Evolutionary conservation across 2,113 vertebrate species (phyloP), one percentile per base, ranked within the genome.

Genomic region (Stercorarius parasiticus): DNA sequence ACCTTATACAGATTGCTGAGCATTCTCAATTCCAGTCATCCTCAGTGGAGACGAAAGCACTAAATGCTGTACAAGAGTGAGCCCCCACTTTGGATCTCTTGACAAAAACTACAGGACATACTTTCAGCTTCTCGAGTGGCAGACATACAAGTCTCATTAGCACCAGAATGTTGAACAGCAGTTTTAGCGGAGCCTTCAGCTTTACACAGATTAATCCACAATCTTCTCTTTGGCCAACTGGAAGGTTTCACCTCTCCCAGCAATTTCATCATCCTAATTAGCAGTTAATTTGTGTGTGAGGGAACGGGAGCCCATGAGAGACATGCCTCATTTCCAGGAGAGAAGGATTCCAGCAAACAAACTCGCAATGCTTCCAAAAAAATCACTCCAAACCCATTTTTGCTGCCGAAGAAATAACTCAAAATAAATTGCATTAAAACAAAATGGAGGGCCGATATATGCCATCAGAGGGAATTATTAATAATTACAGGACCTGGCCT

Each of bases 181-280:
- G 93, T 93, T 95, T 94, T 45, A 95, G 69, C 76, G 2, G 0
- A 95, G 95, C 62, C 81, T 97, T 97, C 91, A 79, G 93, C 70
- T 94, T 93, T 87, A 93, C 74, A 76, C 77, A 93, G 86, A 97
- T 92, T 92, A 94, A 96, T 93, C 97, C 92, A 96, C 95, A 88
- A 67, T 88, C 85, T 95, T 91, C 95, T 93, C 84, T 93, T 89
- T 0, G 86, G 91, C 93, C 96, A 97, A 97, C 89, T 94, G 93
- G 93, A 96, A 94, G 95, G 95, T 96, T 96, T 97, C 95, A 97
- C 91, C 97, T 91, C 96, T 94, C 94, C 73, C 91, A 96, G 86
- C 58, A 85, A 93, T 95, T 97, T 93, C 78, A 89, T 82, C 95
- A 91, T 87, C 82, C 78, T 96, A 97, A 97, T 97, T 95, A 97